Evolutionary conservation across 2,888 invertebrate genomes (phyloP).

Genomic region (Agrochola macilenta): DNA sequence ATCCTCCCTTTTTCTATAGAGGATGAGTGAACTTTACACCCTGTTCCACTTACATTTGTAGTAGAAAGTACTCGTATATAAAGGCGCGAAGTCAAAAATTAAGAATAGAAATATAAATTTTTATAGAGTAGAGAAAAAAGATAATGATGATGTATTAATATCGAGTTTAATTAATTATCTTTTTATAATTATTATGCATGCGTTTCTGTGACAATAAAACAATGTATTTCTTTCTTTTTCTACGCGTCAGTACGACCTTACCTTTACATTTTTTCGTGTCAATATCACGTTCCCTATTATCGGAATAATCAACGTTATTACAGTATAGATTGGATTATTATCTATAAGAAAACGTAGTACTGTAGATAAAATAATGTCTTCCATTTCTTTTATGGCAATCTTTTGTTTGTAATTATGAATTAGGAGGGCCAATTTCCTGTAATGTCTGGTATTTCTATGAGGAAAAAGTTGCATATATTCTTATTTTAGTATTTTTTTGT

Average conservation of each 20-base stretch:
- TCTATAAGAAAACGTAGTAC: slow-evolving; percentile 2
- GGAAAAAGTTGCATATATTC: neutral
- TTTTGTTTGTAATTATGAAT: slow-evolving; percentile 22
- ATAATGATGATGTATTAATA: no score
- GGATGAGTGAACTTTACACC: no score
- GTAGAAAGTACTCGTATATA: no score
- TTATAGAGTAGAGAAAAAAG: no score
- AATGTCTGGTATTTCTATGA: neutral
- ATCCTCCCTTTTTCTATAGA: no score
- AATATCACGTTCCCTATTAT: slow-evolving; percentile 49
- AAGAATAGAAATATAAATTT: neutral
- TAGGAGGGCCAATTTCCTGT: slow-evolving; percentile 8
- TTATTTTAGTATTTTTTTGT: neutral
- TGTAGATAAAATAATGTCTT: neutral
- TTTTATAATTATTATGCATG: neutral
- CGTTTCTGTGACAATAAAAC: neutral
- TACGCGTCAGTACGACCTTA: neutral
- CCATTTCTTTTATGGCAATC: slow-evolving; percentile 1
- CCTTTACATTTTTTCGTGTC: slow-evolving; percentile 18
- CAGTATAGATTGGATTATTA: slow-evolving; percentile 40
- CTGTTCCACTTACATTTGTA: no score
- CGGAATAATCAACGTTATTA: slow-evolving; percentile 38
- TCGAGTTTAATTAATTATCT: no score
- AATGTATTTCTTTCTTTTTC: neutral
- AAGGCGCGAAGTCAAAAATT: neutral